Evolutionary conservation across 2,888 invertebrate species (phyloP), one percentile per base, ranked within the genome.

Genomic region (Congeria kusceri): DNA sequence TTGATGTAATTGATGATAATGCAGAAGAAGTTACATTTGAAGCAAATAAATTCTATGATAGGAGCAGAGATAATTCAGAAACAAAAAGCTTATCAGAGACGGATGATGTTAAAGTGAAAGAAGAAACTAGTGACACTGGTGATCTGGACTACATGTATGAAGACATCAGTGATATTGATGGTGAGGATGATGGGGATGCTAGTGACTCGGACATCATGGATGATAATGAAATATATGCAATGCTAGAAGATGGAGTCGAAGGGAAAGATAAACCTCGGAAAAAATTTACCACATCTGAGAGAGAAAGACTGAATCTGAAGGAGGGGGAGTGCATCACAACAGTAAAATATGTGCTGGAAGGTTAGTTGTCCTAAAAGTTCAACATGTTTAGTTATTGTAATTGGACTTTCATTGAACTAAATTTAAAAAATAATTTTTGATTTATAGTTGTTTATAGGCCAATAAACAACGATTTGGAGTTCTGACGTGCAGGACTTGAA

Each of bases 191-290:
- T 56, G 86, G 83, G 25, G 83, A 77, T 47, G 74, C 75, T 46
- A 71, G 76, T 46, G 77, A 69, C 46, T 77, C 84, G 61, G 85
- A 86, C 59, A 83, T 83, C 28, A 53, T 90, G 13, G 90, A 91
- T 74, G 90, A 89, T 68, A 84, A 84, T 70, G 90, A 91, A 64
- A 80, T 90, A 53, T 86, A 91, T 77, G 87, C 86, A 0, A 84
- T 87, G 87, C 71, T 91, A 27, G 91, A 91, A 61, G 89, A 91
- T 73, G 90, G 90, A 7, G 80, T 91, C 4, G 85, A 84, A 28
- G 85, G 81, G 39, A 75, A 80, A 27, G 61, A 18, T 53, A 82
- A 28, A 59, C 72, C 15, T 44, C 62, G 11, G 57, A 68, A 44
- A 66, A 69, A 9, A 27, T 64, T 5, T 80, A 83, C 23, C 56